Evolutionary conservation across 2,797 vertebrate species (phyloP), one percentile per base, ranked within the genome.

Genomic region (Pseudochaenichthys georgianus): DNA sequence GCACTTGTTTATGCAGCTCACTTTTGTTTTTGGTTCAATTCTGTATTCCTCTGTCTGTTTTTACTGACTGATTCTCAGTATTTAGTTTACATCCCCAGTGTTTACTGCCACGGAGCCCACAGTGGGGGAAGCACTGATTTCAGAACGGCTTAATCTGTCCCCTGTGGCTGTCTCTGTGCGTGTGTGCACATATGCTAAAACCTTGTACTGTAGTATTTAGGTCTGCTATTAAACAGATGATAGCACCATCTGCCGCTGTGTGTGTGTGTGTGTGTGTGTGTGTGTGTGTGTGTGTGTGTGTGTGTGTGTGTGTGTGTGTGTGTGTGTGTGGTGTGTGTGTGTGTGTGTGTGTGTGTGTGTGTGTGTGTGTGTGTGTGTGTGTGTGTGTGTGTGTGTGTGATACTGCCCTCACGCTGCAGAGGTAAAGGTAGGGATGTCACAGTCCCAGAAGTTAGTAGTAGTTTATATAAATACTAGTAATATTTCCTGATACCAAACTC

Each of bases 171-270:
- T n/a, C 28, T 5, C 5, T 50, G 42, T 48, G 41, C 34, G 53
- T 50, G 41, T 61, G 64, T 23, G 58, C 50, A 16, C n/a, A 55
- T 34, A 5, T 64, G 62, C 80, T 92, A 87, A 90, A 85, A 87
- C 78, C 86, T 85, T 70, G 80, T 83, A 73, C 69, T 85, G 64
- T 70, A 85, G 79, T 89, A 82, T 90, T 87, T 78, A 86, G 83
- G 34, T 87, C 86, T 89, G 75, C 77, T 78, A 80, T 84, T 64
- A 82, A 85, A 88, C 89, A 92, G 89, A 92, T 92, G 87, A 86
- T 64, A 19, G 62, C 81, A 69, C n/a, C 73, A 77, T 64, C 58
- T 15, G 21, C 43, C 50, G 57, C 1, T 72, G 15, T 46, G 4
- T 46, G 12, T 16, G 38, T 52, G 74, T 51, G 48, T 17, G 41